Conservation (phyloP, 2,797 vertebrate species). For the Trachurus trachurus region DNA sequence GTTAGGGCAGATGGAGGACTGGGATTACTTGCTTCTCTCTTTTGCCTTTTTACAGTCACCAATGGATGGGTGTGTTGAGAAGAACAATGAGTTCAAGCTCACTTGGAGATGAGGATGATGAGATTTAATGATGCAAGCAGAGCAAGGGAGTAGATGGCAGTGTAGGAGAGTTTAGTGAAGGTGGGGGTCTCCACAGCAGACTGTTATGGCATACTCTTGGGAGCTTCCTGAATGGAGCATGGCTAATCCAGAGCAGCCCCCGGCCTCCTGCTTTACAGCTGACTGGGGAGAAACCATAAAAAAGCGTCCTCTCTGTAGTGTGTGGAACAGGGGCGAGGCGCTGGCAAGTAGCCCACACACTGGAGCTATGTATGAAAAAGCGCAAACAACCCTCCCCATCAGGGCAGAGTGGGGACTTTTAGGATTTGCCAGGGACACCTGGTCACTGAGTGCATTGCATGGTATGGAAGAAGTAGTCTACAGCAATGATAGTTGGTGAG, state of each 20-base stretch:
- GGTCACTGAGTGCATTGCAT: conserved; percentile 61
- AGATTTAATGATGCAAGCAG: conserved; percentile 69
- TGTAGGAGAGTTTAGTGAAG: conserved; percentile 34
- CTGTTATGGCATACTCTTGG: conserved; percentile 65
- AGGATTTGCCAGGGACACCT: conserved; percentile 51
- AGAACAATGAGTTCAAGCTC: conserved; percentile 70
- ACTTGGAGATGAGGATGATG: conserved; percentile 59
- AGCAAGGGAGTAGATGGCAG: conserved; percentile 49
- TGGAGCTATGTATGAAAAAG: conserved; percentile 61
- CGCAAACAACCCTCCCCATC: conserved; percentile 56
- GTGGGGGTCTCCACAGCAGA: conserved; percentile 59
- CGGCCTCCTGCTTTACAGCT: conserved; percentile 76
- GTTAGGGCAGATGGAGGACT: conserved; percentile 68
- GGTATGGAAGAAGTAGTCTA: not conserved
- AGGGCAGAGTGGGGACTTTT: conserved; percentile 36
- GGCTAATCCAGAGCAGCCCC: conserved; percentile 81
- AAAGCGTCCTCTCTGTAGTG: conserved; percentile 63
- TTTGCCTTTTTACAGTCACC: conserved; percentile 63
- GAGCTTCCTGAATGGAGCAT: conserved; percentile 75
- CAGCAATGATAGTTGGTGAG: conserved; percentile 19
- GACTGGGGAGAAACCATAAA: conserved; percentile 75
- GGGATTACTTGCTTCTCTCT: conserved; percentile 62
- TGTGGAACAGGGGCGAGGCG: conserved; percentile 55
- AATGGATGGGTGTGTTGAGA: conserved; percentile 58
- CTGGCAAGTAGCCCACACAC: conserved; percentile 62